A percentile compares a stretch with the other conserved stretches of the same genome.
These are phyloP conservation scores for Oryzias melastigma DNA, from an alignment of 2,113 vertebrate genomes.

Conservation along the genomic window DNA sequence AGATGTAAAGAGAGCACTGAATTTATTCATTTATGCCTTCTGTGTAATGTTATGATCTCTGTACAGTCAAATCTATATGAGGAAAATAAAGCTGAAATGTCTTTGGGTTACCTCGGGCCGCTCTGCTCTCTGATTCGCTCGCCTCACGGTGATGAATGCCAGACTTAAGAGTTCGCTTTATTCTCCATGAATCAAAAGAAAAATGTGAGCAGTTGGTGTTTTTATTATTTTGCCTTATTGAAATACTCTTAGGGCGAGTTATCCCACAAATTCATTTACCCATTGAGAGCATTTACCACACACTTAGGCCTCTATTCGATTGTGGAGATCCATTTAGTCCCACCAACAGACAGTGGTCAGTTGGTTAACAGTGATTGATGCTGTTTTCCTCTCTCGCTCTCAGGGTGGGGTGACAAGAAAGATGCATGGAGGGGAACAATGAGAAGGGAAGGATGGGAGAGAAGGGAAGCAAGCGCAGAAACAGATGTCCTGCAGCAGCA, in stretches of 20 bases:
- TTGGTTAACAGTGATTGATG: slow-evolving; percentile 78
- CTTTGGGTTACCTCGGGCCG: slow-evolving; percentile 76
- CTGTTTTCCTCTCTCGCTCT: slow-evolving; percentile 57
- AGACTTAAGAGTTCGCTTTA: slow-evolving; percentile 50
- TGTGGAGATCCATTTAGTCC: slow-evolving; percentile 76
- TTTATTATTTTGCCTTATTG: slow-evolving; percentile 71
- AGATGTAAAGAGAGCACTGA: slow-evolving; percentile 80
- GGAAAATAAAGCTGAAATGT: slow-evolving; percentile 88
- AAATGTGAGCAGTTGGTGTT: slow-evolving; percentile 61
- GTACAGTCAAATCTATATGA: slow-evolving; percentile 84
- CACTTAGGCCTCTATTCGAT: slow-evolving; percentile 78
- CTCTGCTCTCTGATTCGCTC: slow-evolving; percentile 25
- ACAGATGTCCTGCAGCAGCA: slow-evolving; percentile 55
- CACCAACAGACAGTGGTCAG: slow-evolving; percentile 72
- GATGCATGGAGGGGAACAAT: slow-evolving; percentile 61
- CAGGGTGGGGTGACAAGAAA: slow-evolving; percentile 61
- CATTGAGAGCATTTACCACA: slow-evolving; percentile 79
- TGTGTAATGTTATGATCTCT: slow-evolving; percentile 89
- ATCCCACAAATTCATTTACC: slow-evolving; percentile 76
- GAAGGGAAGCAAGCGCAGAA: slow-evolving; percentile 52
- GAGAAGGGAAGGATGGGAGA: slow-evolving; percentile 25
- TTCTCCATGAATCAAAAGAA: slow-evolving; percentile 61
- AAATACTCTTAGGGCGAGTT: slow-evolving; percentile 70
- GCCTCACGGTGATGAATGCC: slow-evolving; percentile 36
- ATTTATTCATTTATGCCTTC: slow-evolving; percentile 89